Conservation (phyloP, 35 echinoderm and acorn worm species). For the Diadema setosum region DNA sequence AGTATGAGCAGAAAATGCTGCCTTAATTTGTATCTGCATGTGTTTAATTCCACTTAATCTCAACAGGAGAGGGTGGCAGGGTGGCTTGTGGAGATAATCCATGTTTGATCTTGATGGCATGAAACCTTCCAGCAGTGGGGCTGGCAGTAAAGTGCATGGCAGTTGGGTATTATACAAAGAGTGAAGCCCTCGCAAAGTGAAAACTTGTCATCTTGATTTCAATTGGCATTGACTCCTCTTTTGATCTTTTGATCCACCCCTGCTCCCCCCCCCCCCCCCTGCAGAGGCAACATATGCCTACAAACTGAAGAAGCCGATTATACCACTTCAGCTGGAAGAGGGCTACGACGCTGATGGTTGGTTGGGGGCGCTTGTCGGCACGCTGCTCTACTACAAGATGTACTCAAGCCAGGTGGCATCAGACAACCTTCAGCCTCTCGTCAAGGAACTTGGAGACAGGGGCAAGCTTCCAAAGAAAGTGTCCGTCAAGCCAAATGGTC, state of each 20-base stretch:
- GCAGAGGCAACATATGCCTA: constrained; percentile 95
- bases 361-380: constrained; percentile 86
- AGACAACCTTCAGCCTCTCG: constrained; percentile 1
- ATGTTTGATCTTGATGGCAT: too few species aligned
- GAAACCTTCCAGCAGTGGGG: too few species aligned
- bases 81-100: too few species aligned
- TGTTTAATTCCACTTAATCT: too few species aligned
- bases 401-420: neutral
- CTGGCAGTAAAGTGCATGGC: too few species aligned
- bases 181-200: too few species aligned
- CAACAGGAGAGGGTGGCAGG: too few species aligned
- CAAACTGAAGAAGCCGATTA: constrained; percentile 78
- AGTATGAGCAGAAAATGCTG: too few species aligned
- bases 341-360: constrained; percentile 77
- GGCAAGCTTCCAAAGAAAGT: constrained; percentile 44
- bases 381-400: constrained; percentile 72
- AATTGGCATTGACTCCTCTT: too few species aligned
- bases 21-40: too few species aligned
- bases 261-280: neutral
- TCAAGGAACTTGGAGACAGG: constrained; percentile 46
- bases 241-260: neutral
- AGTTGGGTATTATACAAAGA: too few species aligned
- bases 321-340: constrained; percentile 82
- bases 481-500: neutral
- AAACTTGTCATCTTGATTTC: too few species aligned